A percentile compares a stretch with the other conserved stretches of the same genome.
phyloP scores from a whole-genome alignment of 2,797 vertebrate genomes.

The Cheracebus regulus region DNA sequence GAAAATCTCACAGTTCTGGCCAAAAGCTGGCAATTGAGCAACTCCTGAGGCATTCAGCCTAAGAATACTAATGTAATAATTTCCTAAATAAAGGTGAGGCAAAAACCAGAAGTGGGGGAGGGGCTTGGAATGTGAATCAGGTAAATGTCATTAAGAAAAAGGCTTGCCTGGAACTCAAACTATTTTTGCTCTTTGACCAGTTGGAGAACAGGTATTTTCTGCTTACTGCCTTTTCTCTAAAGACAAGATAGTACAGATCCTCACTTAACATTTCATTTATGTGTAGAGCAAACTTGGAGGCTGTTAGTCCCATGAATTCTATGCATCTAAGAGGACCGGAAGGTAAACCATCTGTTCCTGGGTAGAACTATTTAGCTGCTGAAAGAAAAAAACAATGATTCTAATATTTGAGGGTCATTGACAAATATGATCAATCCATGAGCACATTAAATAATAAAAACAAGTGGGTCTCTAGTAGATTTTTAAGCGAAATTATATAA shows the following conservation, averaged over 20 bases:
- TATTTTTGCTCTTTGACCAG: not conserved
- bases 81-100: not conserved
- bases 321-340: constrained; percentile 8
- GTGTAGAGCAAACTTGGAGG: not conserved
- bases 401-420: not conserved
- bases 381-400: not conserved
- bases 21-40: not conserved
- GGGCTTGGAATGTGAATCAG: not conserved
- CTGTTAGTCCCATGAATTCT: not conserved
- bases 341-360: constrained; percentile 2
- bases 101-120: not conserved
- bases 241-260: not conserved
- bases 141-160: not conserved
- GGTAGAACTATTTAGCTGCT: not conserved
- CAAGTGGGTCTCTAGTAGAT: not conserved
- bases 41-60: not conserved
- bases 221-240: not conserved
- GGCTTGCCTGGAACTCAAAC: not conserved
- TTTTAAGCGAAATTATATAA: not conserved
- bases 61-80: not conserved
- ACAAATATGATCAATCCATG: not conserved
- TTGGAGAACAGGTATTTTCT: not conserved
- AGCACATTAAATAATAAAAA: constrained; percentile 28
- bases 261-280: not conserved
- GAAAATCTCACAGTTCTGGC: not conserved